These are phyloP conservation scores for Ameiurus melas DNA, from an alignment of 2,113 vertebrate species.

Conservation along the genomic window DNA sequence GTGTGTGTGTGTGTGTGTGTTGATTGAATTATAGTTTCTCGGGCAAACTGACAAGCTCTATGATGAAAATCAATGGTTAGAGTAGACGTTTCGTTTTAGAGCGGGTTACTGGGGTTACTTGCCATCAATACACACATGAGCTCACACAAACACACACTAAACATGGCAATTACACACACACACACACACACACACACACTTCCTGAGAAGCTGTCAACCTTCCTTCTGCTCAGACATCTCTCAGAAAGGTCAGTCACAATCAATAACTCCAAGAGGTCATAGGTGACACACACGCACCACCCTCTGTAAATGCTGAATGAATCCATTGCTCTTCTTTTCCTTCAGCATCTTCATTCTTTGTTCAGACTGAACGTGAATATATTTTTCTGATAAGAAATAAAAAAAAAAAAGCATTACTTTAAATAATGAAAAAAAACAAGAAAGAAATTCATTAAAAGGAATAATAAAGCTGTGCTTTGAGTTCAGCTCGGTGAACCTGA, in stretches of 20 bases:
- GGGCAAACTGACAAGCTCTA: neutral
- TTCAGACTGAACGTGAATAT: neutral
- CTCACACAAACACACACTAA: neutral
- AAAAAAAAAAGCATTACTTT: neutral
- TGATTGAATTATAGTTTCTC: conserved; percentile 32
- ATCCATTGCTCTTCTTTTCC: neutral
- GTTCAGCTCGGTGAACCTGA: neutral
- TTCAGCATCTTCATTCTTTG: neutral
- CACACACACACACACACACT: neutral
- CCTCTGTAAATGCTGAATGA: neutral
- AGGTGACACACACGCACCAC: conserved; percentile 13
- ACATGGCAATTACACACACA: conserved; percentile 2
- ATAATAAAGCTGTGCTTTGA: neutral
- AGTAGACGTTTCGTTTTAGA: conserved; percentile 8
- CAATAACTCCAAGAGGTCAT: conserved; percentile 15
- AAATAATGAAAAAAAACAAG: neutral
- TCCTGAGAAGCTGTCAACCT: conserved; percentile 15
- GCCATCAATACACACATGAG: conserved; percentile 16
- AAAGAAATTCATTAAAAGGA: neutral
- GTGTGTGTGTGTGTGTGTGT: neutral
- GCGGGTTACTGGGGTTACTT: conserved; percentile 10
- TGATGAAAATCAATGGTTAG: conserved; percentile 40
- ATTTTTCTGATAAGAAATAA: no score
- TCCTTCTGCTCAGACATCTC: conserved; percentile 14
- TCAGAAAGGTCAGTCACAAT: conserved; percentile 21